These are phyloP conservation scores for Agrilus mali DNA, from an alignment of 2,888 invertebrate genomes.

Conservation along the genomic window DNA sequence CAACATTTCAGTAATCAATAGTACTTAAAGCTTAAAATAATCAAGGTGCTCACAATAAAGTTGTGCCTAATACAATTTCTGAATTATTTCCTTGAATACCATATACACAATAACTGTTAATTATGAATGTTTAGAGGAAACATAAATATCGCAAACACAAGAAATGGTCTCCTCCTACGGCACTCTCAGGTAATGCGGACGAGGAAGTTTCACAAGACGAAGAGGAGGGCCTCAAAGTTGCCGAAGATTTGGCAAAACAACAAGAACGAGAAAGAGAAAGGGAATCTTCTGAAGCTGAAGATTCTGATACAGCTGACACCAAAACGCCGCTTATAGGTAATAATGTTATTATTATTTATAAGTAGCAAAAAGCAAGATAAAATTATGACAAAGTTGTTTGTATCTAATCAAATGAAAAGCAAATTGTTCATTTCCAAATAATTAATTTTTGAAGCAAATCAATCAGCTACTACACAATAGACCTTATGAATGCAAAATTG, in stretches of 20 bases:
- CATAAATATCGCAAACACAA: conserved; percentile 27
- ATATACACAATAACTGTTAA: not conserved
- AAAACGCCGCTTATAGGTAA: conserved; percentile 21
- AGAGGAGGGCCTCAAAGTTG: conserved; percentile 29
- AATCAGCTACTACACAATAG: too few species aligned
- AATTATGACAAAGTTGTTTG: not conserved
- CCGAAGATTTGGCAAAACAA: conserved; percentile 30
- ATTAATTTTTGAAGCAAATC: too few species aligned
- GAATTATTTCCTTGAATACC: too few species aligned
- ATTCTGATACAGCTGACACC: conserved; percentile 22
- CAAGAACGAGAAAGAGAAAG: conserved; percentile 19
- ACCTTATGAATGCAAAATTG: too few species aligned
- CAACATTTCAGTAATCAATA: too few species aligned
- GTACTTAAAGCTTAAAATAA: too few species aligned
- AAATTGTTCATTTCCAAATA: not conserved
- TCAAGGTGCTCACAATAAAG: too few species aligned
- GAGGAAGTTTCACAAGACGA: conserved; percentile 11
- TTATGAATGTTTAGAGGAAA: conserved; percentile 21
- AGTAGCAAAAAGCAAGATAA: not conserved
- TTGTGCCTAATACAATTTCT: too few species aligned
- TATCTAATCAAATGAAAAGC: not conserved
- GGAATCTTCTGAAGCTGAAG: conserved; percentile 16
- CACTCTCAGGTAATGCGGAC: conserved; percentile 3
- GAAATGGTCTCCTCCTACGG: conserved; percentile 26
- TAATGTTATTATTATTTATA: not conserved